Base-by-base conservation (phyloP, 1,140 invertebrate species). In the Mesaphorura yosii region DNA sequence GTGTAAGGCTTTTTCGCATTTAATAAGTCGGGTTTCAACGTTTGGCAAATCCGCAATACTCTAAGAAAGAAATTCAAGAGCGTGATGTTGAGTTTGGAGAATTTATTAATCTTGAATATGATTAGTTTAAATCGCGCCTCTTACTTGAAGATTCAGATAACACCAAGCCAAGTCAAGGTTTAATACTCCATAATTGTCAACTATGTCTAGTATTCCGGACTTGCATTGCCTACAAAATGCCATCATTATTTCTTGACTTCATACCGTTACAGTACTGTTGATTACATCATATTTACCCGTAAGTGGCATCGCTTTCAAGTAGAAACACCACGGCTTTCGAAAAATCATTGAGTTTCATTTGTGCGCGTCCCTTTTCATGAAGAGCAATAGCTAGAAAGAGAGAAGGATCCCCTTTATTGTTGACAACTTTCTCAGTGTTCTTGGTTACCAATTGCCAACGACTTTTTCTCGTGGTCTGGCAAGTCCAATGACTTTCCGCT, bases 151-250 rank as follows among this genome's bases (percentile, higher is more conserved):
- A 64, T 77, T 78, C 26, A 87, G 71, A 71, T 88, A 88, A 68
- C 84, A 86, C 86, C 86, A 88, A 3, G 82, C 81, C 57, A 88
- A 83, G 66, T 88, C 85, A 59, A 88, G 69, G 68, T 86, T 83
- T 4, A 88, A 69, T 1, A 87, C 68, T 1, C 82, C 85, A 72
- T 80, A 85, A 66, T 62, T 62, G 22, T 62, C 60, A 2, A 62
- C 60, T 46, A 53, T 53, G 0, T 58, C 73, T 14, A 88, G 68
- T 29, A 87, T 70, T 26, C 75, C 69, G 0, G 82, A 78, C 46
- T 79, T 71, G 64, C 84, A 87, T 31, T 76, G 75, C 53, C 79
- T 83, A 28, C 34, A 50, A 41, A 60, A 48, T 17, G 10, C 7
- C 7, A 23, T 47, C 14, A 47, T 12, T 47, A 20, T 61, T 47